Base-by-base conservation (phyloP, 2,113 vertebrate genomes). In the Thinocorus orbignyianus region DNA sequence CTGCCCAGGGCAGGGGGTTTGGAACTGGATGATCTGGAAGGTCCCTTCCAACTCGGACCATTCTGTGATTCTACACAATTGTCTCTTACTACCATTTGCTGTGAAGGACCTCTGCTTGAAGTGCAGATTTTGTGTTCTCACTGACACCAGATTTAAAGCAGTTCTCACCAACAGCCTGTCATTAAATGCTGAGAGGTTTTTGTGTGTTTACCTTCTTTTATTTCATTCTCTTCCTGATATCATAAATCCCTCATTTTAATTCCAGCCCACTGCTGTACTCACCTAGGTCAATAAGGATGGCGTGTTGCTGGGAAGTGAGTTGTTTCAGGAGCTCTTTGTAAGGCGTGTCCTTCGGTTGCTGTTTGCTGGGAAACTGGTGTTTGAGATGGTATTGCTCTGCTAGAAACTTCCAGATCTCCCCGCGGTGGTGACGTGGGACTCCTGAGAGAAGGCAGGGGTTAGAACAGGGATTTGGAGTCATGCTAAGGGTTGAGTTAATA, bases 281-380 rank as follows among this genome's bases (percentile, higher is more conserved):
- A 99, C 99, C 99, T 8, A 99, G 97, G 93, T 99, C 99, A 55
- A 99, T 99, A 78, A 99, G 99, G 95, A 99, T 99, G 52, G 99
- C 99, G 7, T 99, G 99, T 87, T 99, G 99, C 73, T 99, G 99
- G 8, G 99, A 98, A 55, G 99, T 99, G 78, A 99, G 97, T 81
- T 99, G 99, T 88, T 99, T 99, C 31, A 99, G 94, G 83, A 99
- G 99, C 57, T 99, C 99, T 97, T 99, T 99, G 96, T 99, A 99
- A 3, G 99, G 98, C 5, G 95, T 98, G 86, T 98, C 97, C 85
- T 98, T 99, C 41, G 98, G 96, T 7, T 98, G 98, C 24, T 99
- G 98, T 90, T 98, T 98, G 79, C 96, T 96, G 4, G 98, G 97
- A 64, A 99, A 98, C 5, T 98, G 98, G 92, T 99, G 99, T 61